Evolutionary conservation across 2,888 invertebrate genomes (phyloP), one percentile per base, ranked within the genome.

Genomic region (Ferrisia virgata): DNA sequence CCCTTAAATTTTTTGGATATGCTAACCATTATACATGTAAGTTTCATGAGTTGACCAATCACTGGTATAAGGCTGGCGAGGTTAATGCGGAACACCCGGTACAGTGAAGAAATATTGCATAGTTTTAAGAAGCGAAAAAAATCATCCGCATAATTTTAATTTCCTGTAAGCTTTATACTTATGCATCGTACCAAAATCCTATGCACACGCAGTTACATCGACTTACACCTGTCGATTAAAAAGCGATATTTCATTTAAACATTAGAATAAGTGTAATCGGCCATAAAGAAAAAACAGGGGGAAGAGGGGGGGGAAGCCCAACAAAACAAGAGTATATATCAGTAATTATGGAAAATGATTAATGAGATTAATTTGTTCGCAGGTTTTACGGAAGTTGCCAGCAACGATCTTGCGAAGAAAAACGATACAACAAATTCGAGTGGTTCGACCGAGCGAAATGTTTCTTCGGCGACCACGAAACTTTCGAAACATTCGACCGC

Each of bases 381-480:
- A 76, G 72, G 28, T 36, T 76, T 33, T 25, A 76, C 72, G 72
- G 72, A 76, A 76, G 36, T 76, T n/a, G 36, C 72, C 18, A 76
- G 72, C 69, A 76, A 36, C 72, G 72, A 76, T 6, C 18, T 36
- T 6, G 72, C 72, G 72, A 76, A 76, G 72, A 76, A 76, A 76
- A 76, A 76, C 72, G 33, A 76, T 36, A 11, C 36, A 33, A 4
- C 69, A 15, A 64, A 64, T 64, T 64, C 58, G 58, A 28, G 15
- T 28, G 33, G 72, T 36, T 28, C 36, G 18, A 18, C 36, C 9
- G 72, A 76, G 28, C n/a, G 72, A 36, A 76, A 76, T 76, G 72
- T 76, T 36, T 76, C 33, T 11, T 36, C 53, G 18, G 15, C 72
- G 36, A 76, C 72, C 33, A n/a, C 72, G 36, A 76, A 76, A 76